Conservation (phyloP, 2,113 vertebrate genomes). For the Pelecanoides urinatrix region DNA sequence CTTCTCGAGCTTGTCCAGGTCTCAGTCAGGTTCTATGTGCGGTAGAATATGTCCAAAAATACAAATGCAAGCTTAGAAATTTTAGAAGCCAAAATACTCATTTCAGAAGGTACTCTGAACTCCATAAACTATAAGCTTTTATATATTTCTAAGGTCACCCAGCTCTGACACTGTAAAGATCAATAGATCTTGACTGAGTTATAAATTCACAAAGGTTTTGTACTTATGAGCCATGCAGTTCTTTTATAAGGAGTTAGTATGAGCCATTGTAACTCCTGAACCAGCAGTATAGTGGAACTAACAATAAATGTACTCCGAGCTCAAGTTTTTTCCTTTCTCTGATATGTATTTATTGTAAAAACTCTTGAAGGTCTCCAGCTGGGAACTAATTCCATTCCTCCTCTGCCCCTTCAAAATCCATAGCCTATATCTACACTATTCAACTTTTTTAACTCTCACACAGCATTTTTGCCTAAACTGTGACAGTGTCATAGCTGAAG, state of each 20-base stretch:
- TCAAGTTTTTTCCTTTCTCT: background rate
- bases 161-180: background rate
- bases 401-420: background rate
- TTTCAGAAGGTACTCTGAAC: background rate
- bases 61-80: background rate
- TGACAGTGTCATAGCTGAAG: background rate
- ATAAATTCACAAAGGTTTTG: background rate
- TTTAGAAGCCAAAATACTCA: background rate
- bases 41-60: background rate
- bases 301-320: background rate
- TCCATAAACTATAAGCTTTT: background rate
- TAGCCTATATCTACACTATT: background rate
- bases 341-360: background rate
- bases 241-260: background rate
- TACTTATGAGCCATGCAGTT: background rate
- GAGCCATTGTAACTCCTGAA: background rate
- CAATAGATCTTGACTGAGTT: background rate
- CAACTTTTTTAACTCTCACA: background rate
- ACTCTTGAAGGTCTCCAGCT: background rate
- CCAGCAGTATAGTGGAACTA: background rate
- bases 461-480: background rate
- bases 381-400: background rate
- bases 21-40: fast-evolving
- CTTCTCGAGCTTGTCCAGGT: background rate
- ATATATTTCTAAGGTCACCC: background rate